A percentile compares a stretch with the other conserved stretches of the same genome.
Evolutionary conservation across 2,888 invertebrate species (phyloP).

Genomic region (Beris morrisii): DNA sequence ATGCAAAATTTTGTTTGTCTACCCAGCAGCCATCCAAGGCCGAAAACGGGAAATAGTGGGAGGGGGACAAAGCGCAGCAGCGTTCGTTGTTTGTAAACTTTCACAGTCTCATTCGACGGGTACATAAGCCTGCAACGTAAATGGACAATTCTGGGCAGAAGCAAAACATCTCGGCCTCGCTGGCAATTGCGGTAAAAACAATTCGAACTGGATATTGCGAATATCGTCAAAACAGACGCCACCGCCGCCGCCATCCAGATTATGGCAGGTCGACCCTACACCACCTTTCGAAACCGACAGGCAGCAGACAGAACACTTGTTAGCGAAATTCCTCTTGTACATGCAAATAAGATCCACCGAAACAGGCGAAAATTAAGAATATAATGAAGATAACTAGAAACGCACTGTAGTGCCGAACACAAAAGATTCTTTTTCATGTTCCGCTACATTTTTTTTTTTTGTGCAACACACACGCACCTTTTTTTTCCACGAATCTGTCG

Average conservation of each 20-base stretch:
- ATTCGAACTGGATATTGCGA: not conserved
- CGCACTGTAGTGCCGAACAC: too few relatives aligned
- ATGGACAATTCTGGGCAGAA: too few relatives aligned
- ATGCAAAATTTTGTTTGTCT: too few relatives aligned
- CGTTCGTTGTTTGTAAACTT: conserved; percentile 22
- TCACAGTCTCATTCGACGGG: conserved; percentile 15
- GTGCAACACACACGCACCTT: conserved; percentile 24
- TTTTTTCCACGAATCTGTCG: conserved; percentile 21
- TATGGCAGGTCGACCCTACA: not conserved
- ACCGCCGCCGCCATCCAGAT: not conserved
- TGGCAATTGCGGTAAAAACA: not conserved
- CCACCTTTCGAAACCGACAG: not conserved
- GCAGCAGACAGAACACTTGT: too few relatives aligned
- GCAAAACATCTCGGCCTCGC: too few relatives aligned
- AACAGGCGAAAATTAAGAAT: not conserved
- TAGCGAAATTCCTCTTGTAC: not conserved
- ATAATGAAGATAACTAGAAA: too few relatives aligned
- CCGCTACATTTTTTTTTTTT: conserved; percentile 5
- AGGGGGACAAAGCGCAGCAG: not conserved
- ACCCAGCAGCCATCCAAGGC: not conserved
- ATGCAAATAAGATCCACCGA: not conserved
- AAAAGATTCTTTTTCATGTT: too few relatives aligned
- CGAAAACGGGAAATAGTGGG: not conserved
- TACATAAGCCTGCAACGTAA: too few relatives aligned
- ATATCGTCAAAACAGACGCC: not conserved